Evolutionary conservation across 92 coral and sea anemone species (phyloP).

Genomic region (Bergia puertoricense): DNA sequence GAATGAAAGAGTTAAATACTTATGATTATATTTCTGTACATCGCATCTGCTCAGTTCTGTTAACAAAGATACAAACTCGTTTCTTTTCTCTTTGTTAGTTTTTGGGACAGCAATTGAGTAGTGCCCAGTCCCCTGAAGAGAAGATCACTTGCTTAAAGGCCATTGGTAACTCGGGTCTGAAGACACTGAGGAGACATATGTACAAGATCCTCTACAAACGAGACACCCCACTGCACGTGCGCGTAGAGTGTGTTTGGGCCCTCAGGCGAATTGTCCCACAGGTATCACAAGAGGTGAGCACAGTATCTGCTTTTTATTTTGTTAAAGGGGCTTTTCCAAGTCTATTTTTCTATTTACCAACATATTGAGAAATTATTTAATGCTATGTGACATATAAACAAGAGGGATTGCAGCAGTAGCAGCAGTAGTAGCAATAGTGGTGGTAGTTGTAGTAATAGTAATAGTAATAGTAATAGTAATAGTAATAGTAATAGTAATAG

Average conservation of each 20-base stretch:
- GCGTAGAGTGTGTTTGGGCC: slow-evolving; percentile 88
- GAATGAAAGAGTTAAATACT: background rate
- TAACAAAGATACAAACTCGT: background rate
- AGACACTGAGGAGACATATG: slow-evolving; percentile 30
- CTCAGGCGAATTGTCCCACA: slow-evolving; percentile 66
- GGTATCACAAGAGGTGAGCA: slow-evolving; percentile 46
- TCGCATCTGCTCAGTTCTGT: background rate
- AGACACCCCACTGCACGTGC: slow-evolving; percentile 42
- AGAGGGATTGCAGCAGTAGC: too few species aligned
- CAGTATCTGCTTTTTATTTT: too few species aligned
- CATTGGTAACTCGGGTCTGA: slow-evolving; percentile 82
- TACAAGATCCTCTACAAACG: slow-evolving; percentile 44
- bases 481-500: too few species aligned
- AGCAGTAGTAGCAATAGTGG: too few species aligned
- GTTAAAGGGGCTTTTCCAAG: too few species aligned
- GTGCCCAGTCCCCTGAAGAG: slow-evolving; percentile 30
- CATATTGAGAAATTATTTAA: too few species aligned
- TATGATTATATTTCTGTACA: too few species aligned
- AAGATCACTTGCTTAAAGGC: slow-evolving; percentile 67
- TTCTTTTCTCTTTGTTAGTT: slow-evolving; percentile 23
- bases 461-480: too few species aligned
- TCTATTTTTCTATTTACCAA: too few species aligned
- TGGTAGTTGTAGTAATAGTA: too few species aligned
- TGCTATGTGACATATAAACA: too few species aligned
- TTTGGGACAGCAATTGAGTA: slow-evolving; percentile 25